Conservation (phyloP, 2,113 vertebrate species). For the Bettongia penicillata region DNA sequence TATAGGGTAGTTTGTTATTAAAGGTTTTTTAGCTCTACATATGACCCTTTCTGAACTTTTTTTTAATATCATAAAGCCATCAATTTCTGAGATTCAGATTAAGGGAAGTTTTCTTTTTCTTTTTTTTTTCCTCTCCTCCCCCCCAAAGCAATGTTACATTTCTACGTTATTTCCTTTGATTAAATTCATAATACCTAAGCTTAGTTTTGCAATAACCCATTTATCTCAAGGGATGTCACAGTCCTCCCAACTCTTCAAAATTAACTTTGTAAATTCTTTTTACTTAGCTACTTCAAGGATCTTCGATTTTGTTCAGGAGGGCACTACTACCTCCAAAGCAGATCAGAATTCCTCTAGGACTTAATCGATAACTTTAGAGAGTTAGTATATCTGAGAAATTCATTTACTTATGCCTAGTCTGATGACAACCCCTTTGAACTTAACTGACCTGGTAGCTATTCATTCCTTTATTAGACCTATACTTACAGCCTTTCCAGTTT, state of each 20-base stretch:
- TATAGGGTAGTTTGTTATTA: conserved; percentile 62
- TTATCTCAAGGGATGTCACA: background rate
- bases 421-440: background rate
- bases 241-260: background rate
- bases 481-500: background rate
- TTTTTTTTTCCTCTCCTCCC: background rate
- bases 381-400: background rate
- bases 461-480: background rate
- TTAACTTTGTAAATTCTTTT: background rate
- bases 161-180: background rate
- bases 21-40: background rate
- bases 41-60: background rate
- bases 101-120: background rate
- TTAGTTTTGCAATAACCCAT: background rate
- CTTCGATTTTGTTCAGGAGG: background rate
- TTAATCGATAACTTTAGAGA: background rate
- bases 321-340: background rate
- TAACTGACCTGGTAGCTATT: background rate
- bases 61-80: background rate
- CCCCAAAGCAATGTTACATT: accelerated
- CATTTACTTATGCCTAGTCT: background rate
- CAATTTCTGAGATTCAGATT: background rate
- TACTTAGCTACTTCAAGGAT: background rate
- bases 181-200: accelerated
- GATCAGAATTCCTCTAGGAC: background rate